Evolutionary conservation across 2,888 invertebrate species (phyloP).

Genomic region (Platycnemis pennipes): DNA sequence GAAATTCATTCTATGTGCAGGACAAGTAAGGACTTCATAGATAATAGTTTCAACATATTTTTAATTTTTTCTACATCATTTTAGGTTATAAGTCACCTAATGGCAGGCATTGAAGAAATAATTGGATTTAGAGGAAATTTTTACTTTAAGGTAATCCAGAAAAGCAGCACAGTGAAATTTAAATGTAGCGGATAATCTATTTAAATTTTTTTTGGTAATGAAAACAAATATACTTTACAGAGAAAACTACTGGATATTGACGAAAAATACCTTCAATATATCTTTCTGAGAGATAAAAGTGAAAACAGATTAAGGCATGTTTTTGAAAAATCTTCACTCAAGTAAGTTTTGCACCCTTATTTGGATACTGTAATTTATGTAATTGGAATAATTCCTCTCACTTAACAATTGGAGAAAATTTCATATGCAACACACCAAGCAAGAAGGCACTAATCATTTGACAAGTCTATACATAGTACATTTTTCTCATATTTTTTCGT

Average conservation of each 20-base stretch:
- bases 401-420: too few relatives aligned
- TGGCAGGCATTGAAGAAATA: conserved; percentile 83
- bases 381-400: too few relatives aligned
- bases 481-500: too few relatives aligned
- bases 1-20: not conserved
- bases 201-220: not conserved
- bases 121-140: conserved; percentile 81
- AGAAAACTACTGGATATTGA: conserved; percentile 56
- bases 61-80: not conserved
- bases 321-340: conserved; percentile 40
- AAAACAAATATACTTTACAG: not conserved
- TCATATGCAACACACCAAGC: too few relatives aligned
- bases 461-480: too few relatives aligned
- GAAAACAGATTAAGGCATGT: conserved; percentile 21
- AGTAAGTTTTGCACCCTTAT: not conserved
- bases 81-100: conserved; percentile 75
- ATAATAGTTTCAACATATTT: too few relatives aligned
- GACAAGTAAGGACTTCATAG: not conserved
- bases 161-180: not conserved
- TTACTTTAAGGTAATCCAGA: conserved; percentile 76
- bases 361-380: too few relatives aligned
- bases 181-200: not conserved
- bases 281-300: not conserved
- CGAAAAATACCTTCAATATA: conserved; percentile 40
- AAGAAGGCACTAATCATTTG: too few relatives aligned